A percentile compares a stretch with the other conserved stretches of the same genome.
Conservation (phyloP, 2,113 vertebrate species). For the Penelope pileata region DNA sequence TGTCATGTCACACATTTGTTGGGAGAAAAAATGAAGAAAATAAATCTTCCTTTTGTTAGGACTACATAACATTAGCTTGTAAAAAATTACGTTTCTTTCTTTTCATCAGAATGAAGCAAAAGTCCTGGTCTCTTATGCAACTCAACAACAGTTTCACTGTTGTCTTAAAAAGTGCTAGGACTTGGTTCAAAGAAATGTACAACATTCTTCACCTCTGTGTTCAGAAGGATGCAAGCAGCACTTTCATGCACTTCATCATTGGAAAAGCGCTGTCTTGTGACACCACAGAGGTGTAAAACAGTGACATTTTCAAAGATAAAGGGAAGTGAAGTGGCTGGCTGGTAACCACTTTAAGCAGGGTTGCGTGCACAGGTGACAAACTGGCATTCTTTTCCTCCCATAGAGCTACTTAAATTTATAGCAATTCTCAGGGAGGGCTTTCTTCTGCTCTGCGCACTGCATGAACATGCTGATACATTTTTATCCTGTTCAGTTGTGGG, state of each 20-base stretch:
- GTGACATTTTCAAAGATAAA: background rate
- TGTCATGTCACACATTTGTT: background rate
- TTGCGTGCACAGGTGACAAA: background rate
- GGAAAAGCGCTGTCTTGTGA: background rate
- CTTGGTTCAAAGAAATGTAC: background rate
- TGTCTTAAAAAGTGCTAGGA: background rate
- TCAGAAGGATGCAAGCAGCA: background rate
- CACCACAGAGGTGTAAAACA: background rate
- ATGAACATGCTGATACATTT: background rate
- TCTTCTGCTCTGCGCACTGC: background rate
- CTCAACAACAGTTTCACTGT: background rate
- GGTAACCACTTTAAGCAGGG: background rate
- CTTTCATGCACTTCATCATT: background rate
- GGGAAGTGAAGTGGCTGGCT: background rate
- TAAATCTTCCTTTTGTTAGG: background rate
- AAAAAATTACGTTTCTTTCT: background rate
- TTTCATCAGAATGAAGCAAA: background rate
- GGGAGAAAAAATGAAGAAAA: background rate
- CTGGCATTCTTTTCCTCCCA: background rate
- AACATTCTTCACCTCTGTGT: background rate
- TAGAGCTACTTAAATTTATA: background rate
- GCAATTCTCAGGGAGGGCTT: background rate
- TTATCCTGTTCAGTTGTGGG: background rate
- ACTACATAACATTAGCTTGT: background rate
- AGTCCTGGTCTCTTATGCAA: background rate